Percentiles rank a stretch among this genome's conserved stretches.
These are phyloP conservation scores for Umimayanthus kanabou DNA, from an alignment of 92 coral and sea anemone species.

Conservation along the genomic window DNA sequence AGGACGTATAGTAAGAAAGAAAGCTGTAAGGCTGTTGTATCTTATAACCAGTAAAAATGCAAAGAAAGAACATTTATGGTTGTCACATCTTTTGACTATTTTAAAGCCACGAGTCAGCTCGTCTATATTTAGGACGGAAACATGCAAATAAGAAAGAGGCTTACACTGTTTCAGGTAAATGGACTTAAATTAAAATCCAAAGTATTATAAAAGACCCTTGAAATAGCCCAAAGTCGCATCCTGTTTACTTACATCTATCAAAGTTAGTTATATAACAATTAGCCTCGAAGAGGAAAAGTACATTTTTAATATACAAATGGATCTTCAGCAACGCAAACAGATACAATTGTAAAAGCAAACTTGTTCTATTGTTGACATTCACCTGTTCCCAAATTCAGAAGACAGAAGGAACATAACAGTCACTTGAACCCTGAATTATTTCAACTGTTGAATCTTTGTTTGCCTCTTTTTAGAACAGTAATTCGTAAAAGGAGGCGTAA, in stretches of 20 bases:
- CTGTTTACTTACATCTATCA: conserved; percentile 10
- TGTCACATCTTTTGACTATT: neutral
- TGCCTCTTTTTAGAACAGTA: neutral
- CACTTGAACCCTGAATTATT: neutral
- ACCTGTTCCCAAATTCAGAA: neutral
- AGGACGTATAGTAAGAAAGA: too few relatives aligned
- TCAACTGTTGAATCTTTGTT: conserved; percentile 2
- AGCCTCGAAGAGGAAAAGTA: neutral
- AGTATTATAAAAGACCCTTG: neutral
- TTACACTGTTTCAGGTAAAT: neutral
- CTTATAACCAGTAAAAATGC: neutral
- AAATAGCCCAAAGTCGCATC: conserved; percentile 7
- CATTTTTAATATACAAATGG: conserved; percentile 8
- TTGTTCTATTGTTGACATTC: neutral
- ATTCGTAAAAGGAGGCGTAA: neutral
- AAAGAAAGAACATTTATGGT: neutral
- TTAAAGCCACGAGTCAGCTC: neutral
- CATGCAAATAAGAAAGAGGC: neutral
- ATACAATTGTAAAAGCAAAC: neutral
- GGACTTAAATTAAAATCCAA: neutral
- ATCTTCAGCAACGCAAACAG: neutral
- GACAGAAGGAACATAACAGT: neutral
- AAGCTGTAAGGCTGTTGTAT: neutral
- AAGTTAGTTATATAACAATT: conserved; percentile 13
- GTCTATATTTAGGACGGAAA: neutral